Conservation (phyloP, 1,140 invertebrate species). For the Diabrotica virgifera region DNA sequence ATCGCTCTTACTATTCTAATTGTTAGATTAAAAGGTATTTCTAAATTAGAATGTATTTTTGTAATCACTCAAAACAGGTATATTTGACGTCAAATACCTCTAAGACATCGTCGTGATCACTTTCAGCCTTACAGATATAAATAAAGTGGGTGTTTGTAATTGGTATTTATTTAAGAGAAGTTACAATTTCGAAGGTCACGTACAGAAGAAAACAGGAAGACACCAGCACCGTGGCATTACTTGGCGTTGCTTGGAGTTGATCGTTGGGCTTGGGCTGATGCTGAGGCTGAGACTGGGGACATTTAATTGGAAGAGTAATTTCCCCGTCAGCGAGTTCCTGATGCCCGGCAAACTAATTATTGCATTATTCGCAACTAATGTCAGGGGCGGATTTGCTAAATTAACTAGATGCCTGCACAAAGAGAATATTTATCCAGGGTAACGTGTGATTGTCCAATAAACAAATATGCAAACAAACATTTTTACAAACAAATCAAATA, state of each 20-base stretch:
- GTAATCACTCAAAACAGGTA: too few relatives aligned
- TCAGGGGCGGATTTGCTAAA: neutral
- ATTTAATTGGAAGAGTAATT: constrained; percentile 3
- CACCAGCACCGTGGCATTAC: neutral
- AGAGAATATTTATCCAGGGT: too few relatives aligned
- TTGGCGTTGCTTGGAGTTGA: neutral
- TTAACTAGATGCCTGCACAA: too few relatives aligned
- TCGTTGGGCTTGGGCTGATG: neutral
- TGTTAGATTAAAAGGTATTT: too few relatives aligned
- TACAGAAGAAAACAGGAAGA: neutral
- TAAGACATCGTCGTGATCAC: neutral
- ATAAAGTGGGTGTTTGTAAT: neutral
- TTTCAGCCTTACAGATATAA: neutral
- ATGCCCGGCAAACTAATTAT: neutral
- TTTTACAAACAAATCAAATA: too few relatives aligned
- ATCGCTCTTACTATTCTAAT: too few relatives aligned
- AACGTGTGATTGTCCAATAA: too few relatives aligned
- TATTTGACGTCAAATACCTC: too few relatives aligned
- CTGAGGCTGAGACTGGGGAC: neutral
- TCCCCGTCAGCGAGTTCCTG: neutral
- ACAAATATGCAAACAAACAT: too few relatives aligned
- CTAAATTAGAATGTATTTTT: too few relatives aligned
- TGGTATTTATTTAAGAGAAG: constrained; percentile 1
- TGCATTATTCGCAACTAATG: neutral
- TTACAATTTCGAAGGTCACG: neutral